Percentiles rank a stretch among this genome's conserved stretches.
These are phyloP conservation scores for Thalassaphorura encarpata DNA, from an alignment of 1,140 invertebrate species.

Conservation along the genomic window DNA sequence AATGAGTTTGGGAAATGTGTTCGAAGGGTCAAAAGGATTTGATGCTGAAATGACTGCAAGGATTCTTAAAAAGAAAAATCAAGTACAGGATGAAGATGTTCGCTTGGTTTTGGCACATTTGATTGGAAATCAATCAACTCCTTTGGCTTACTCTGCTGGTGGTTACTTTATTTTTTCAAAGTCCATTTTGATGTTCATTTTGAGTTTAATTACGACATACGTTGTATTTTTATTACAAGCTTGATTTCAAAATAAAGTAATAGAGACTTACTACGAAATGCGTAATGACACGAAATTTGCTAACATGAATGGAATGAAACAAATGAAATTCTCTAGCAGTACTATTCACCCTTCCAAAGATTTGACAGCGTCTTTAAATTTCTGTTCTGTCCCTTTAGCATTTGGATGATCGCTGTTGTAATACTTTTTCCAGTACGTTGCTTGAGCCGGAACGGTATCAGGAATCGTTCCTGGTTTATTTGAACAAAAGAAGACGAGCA, in stretches of 20 bases:
- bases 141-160: slow-evolving; percentile 21
- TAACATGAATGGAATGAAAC: too few relatives aligned
- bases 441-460: neutral
- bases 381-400: neutral
- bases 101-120: slow-evolving; percentile 21
- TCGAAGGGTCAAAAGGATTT: slow-evolving; percentile 16
- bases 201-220: slow-evolving; percentile 29
- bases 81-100: neutral
- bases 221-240: slow-evolving; percentile 30
- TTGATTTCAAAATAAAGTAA: too few relatives aligned
- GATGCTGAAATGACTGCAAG: neutral
- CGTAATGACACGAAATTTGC: too few relatives aligned
- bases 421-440: neutral
- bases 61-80: neutral
- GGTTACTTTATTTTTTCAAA: slow-evolving; percentile 24
- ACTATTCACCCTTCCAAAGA: neutral
- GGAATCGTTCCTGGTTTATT: neutral
- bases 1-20: slow-evolving; percentile 21
- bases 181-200: slow-evolving; percentile 13
- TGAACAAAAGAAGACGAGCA: neutral
- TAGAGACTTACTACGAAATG: too few relatives aligned
- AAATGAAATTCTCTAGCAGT: too few relatives aligned
- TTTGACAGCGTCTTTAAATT: neutral
- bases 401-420: neutral
- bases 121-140: slow-evolving; percentile 11